Evolutionary conservation across 2,113 vertebrate species (phyloP), one percentile per base, ranked within the genome.

Genomic region (Eulemur macaco): DNA sequence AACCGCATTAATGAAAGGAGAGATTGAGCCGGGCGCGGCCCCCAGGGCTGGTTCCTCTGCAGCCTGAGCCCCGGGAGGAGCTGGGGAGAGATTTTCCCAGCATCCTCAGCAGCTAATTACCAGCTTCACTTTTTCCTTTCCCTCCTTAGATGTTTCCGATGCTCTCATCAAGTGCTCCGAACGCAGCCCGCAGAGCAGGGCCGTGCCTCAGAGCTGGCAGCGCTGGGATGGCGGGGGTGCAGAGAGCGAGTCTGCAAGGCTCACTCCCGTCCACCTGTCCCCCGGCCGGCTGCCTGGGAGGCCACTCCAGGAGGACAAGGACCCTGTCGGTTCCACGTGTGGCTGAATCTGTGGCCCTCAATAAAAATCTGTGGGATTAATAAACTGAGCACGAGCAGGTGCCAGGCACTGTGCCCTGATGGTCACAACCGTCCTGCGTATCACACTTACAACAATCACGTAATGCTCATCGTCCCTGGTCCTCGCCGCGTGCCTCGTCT

Each of bases 101-200:
- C 83, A 52, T 96, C 60, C 95, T 96, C 58, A 7, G 83, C 69
- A 42, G 94, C 98, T 96, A 86, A 94, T 98, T 93, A 86, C 83
- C 25, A 3, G 68, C 82, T 86, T 82, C 91, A 63, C 85, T 92
- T 97, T 96, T 95, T 95, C 96, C 96, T 93, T 85, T 86, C 91
- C 91, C 66, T 90, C 47, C 66, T 63, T 74, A 56, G 63, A 83
- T 94, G 68, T 94, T 96, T 97, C 94, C 60, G 27, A 27, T 23
- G 42, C 34, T 34, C 78, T 92, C 90, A 85, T 50, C 95, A 47
- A 37, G 87, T 11, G 84, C 71, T 92, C 3, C 7, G 8, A 50
- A 50, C 14, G 76, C 80, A 76, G 81, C 73, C 76, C 37, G 11
- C 23, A 6, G 54, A 45, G 76, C 31, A 56, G 6, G 37, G n/a